phyloP scores from a whole-genome alignment of 2,888 invertebrate genomes.

The Drosophila birchii region DNA sequence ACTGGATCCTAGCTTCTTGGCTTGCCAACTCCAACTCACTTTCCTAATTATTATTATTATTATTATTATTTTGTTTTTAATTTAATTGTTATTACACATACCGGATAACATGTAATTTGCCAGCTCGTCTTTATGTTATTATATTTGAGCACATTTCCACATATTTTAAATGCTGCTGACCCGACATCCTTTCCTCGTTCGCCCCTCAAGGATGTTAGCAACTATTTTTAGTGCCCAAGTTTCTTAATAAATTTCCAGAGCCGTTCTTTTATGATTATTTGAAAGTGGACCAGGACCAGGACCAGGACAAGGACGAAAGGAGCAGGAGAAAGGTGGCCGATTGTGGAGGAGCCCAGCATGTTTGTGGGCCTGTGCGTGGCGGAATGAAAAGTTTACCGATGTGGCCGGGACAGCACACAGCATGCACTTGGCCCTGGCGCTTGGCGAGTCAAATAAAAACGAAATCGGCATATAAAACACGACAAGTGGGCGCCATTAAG shows the following conservation, averaged over 20 bases:
- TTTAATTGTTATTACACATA: slow-evolving; percentile 1
- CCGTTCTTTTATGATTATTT: slow-evolving; percentile 50
- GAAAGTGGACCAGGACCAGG: slow-evolving; percentile 19
- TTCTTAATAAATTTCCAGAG: slow-evolving; percentile 54
- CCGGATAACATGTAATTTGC: background rate
- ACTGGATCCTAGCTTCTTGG: background rate
- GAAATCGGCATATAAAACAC: slow-evolving; percentile 53
- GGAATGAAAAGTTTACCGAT: slow-evolving; percentile 41
- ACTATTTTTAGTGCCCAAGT: slow-evolving; percentile 53
- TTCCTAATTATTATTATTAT: background rate
- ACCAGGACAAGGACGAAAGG: background rate
- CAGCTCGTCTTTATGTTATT: background rate
- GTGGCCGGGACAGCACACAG: slow-evolving; percentile 25
- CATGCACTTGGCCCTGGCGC: slow-evolving; percentile 47
- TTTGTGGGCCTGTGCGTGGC: slow-evolving; percentile 14
- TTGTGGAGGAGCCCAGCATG: slow-evolving; percentile 1
- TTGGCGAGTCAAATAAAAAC: slow-evolving; percentile 47
- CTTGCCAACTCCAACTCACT: background rate
- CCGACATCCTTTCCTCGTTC: background rate
- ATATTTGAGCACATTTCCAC: slow-evolving; percentile 6
- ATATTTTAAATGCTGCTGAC: slow-evolving; percentile 4
- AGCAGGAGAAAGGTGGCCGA: background rate
- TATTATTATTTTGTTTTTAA: background rate
- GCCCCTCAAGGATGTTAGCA: slow-evolving; percentile 17
- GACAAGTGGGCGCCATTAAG: slow-evolving; percentile 48